These are phyloP conservation scores for Tretioscincus oriximinensis DNA, from an alignment of 2,113 vertebrate species.

Conservation along the genomic window DNA sequence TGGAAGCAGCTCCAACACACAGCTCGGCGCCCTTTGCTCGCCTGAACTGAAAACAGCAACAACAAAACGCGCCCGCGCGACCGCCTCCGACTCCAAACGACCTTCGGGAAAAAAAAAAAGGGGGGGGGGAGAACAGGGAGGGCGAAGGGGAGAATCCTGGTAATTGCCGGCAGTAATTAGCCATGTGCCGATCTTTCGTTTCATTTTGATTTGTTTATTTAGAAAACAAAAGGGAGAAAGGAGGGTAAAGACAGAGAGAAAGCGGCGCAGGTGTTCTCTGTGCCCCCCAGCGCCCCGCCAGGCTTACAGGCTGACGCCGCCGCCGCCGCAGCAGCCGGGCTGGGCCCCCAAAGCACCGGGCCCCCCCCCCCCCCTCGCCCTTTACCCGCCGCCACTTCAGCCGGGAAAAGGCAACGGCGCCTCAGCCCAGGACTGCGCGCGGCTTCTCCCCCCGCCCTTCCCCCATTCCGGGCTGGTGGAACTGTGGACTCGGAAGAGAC, in stretches of 20 bases:
- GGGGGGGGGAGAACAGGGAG: too few relatives aligned
- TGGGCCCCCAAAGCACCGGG: conserved; percentile 12
- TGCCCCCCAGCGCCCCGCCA: conserved; percentile 53
- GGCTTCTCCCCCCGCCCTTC: background rate
- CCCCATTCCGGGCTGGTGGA: conserved; percentile 25
- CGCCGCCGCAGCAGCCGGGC: conserved; percentile 40
- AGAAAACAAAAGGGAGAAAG: too few relatives aligned
- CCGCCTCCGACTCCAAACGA: conserved; percentile 70
- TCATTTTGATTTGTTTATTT: background rate
- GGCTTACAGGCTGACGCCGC: conserved; percentile 58
- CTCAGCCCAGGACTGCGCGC: background rate
- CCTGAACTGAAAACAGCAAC: background rate
- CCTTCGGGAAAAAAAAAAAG: conserved; percentile 66
- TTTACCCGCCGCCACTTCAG: background rate
- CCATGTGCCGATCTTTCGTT: conserved; percentile 22
- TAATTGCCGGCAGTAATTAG: conserved; percentile 74
- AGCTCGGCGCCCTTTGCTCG: background rate
- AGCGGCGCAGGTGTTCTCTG: conserved; percentile 68
- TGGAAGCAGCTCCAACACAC: background rate
- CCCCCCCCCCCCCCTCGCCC: conserved; percentile 14
- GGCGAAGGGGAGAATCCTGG: background rate
- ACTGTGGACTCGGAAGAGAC: conserved; percentile 6
- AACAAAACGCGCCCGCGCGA: background rate
- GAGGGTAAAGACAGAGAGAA: background rate
- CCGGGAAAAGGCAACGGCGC: background rate